Base-by-base conservation (phyloP, 2,888 invertebrate species). In the Ormia ochracea region DNA sequence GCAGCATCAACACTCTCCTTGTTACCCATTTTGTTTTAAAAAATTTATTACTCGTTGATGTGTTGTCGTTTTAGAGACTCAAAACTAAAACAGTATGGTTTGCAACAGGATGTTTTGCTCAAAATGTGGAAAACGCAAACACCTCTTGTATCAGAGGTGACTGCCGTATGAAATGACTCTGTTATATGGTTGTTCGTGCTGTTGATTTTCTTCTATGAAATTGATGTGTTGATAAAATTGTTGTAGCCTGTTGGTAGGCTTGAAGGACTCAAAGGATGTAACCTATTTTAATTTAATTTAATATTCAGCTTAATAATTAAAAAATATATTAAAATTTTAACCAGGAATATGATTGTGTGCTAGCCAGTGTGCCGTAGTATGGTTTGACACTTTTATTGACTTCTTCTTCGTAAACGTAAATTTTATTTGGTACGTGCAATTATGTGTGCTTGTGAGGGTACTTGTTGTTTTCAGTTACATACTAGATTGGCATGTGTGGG, bases 1-100 rank as follows among this genome's bases (percentile, higher is more conserved):
- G 88, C 88, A 89, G 94, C 94, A 90, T 94, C 94, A 90, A 94
- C 94, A 92, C 94, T 94, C 90, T 94, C 94, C 92, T 94, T 94
- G 90, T 94, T 94, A 91, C 94, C 94, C 94, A 94, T 94, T 90
- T 91, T 91, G 90, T 66, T 81, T 50, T 58, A 9, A 33, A 80
- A 50, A 58, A 48, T 28, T 66, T 56, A 21, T 65, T 45, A 52
- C 52, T 81, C 75, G 52, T 66, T 65, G 81, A 56, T 56, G 61
- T 19, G 68, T 43, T 77, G 59, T 54, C 90, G 89, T 88, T 90
- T 59, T 77, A 50, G 17, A 68, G 54, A 56, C 9, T 56, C 26
- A 45, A 17, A 54, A 38, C 48, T 33, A 41, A 56, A 48, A 23
- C 4, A 23, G 28, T 50, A 33, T 52, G 9, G 5, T 50, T 48